These are phyloP conservation scores for Nasonia longicornis DNA, from an alignment of 1,140 invertebrate genomes.

Conservation along the genomic window DNA sequence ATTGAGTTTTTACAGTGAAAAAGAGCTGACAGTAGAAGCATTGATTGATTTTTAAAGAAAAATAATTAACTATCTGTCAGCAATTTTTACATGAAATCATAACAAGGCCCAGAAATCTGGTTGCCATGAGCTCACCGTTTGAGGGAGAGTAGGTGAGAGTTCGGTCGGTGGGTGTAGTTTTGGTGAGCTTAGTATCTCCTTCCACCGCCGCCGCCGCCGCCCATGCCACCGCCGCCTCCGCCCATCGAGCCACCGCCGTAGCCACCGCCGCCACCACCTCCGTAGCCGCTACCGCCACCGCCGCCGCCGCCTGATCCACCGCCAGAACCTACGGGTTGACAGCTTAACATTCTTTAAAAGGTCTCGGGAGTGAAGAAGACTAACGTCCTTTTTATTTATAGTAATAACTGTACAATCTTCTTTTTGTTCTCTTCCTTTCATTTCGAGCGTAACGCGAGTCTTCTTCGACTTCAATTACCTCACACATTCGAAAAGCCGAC, in stretches of 20 bases:
- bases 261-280: slow-evolving; percentile 56
- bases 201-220: slow-evolving; percentile 58
- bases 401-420: background rate
- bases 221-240: slow-evolving; percentile 58
- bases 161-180: background rate
- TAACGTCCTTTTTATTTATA: background rate
- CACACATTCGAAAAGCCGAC: background rate
- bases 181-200: slow-evolving; percentile 58
- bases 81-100: background rate
- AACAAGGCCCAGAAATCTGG: background rate
- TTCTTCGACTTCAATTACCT: background rate
- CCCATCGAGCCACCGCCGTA: slow-evolving; percentile 61
- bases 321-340: slow-evolving; percentile 23
- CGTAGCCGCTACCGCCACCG: slow-evolving; percentile 67
- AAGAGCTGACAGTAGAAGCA: background rate
- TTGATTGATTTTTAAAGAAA: background rate
- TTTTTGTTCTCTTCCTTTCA: slow-evolving; percentile 12
- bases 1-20: background rate
- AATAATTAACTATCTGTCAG: background rate
- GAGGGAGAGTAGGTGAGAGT: background rate
- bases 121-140: slow-evolving; percentile 42
- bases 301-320: slow-evolving; percentile 64
- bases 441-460: background rate
- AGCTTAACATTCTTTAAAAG: slow-evolving; percentile 24
- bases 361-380: background rate